These are phyloP conservation scores for Lordiphosa fenestrarum DNA, from an alignment of 2,888 invertebrate genomes.

Conservation along the genomic window DNA sequence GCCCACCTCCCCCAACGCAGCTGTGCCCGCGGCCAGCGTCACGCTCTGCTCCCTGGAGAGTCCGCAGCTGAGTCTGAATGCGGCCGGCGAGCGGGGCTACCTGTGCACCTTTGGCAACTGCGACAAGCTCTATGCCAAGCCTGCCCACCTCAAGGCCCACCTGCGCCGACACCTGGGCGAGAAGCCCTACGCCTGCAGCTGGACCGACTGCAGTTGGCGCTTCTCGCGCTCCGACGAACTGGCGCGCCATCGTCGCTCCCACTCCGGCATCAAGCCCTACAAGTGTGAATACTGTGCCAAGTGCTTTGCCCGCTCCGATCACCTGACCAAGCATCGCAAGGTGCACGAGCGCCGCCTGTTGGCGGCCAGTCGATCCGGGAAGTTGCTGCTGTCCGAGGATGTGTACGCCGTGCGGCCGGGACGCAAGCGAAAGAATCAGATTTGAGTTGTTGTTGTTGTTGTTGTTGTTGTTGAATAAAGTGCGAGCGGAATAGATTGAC, in stretches of 20 bases:
- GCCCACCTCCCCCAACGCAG: slow-evolving; percentile 1
- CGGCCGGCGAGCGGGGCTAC: slow-evolving; percentile 82
- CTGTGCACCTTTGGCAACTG: slow-evolving; percentile 87
- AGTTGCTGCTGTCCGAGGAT: slow-evolving; percentile 55
- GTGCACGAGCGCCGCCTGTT: slow-evolving; percentile 86
- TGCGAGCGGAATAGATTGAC: too few relatives aligned
- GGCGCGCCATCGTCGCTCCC: slow-evolving; percentile 95
- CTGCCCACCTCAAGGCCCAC: slow-evolving; percentile 94
- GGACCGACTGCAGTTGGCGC: slow-evolving; percentile 93
- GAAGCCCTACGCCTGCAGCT: slow-evolving; percentile 87
- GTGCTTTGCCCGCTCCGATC: slow-evolving; percentile 94
- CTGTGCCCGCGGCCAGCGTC: neutral
- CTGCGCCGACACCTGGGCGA: slow-evolving; percentile 90
- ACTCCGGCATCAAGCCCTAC: slow-evolving; percentile 97
- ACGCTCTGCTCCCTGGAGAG: neutral
- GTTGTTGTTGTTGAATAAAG: neutral
- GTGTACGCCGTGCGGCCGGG: slow-evolving; percentile 78
- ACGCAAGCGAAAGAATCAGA: slow-evolving; percentile 78
- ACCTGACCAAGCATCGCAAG: slow-evolving; percentile 94
- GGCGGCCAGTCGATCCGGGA: slow-evolving; percentile 74
- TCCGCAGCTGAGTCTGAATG: slow-evolving; percentile 68
- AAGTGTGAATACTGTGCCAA: slow-evolving; percentile 93
- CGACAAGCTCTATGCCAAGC: slow-evolving; percentile 92
- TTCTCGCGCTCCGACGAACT: slow-evolving; percentile 97
- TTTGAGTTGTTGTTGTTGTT: slow-evolving; percentile 7